phyloP scores from a whole-genome alignment of 1,140 invertebrate genomes.

The Leptinotarsa undecemlineata region DNA sequence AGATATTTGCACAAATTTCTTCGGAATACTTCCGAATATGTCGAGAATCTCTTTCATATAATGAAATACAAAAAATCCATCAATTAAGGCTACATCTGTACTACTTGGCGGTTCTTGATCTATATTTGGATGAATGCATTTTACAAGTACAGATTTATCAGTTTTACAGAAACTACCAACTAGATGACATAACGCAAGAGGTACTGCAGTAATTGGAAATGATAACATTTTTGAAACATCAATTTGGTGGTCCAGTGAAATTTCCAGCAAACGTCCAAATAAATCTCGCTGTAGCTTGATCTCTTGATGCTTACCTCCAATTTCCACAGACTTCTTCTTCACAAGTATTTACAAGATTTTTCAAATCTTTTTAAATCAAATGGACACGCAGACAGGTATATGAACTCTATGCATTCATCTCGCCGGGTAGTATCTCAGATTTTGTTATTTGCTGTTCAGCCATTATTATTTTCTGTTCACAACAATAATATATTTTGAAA shows the following conservation, averaged over 20 bases:
- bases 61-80: conserved; percentile 44
- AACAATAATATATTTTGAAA: too few species aligned
- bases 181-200: conserved; percentile 49
- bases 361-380: conserved; percentile 14
- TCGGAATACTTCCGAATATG: conserved; percentile 45
- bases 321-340: conserved; percentile 29
- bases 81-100: conserved; percentile 33
- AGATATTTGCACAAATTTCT: conserved; percentile 36
- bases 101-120: conserved; percentile 31
- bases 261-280: not conserved
- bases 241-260: conserved; percentile 30
- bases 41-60: conserved; percentile 45
- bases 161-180: conserved; percentile 50
- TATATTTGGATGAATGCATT: conserved; percentile 19
- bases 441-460: too few species aligned
- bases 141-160: conserved; percentile 44
- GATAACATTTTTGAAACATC: conserved; percentile 29
- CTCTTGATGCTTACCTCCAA: conserved; percentile 26
- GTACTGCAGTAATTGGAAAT: conserved; percentile 27
- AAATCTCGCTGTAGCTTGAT: not conserved
- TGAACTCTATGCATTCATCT: too few species aligned
- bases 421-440: too few species aligned
- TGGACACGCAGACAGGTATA: conserved; percentile 25
- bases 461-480: too few species aligned
- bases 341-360: too few species aligned